Evolutionary conservation across 1,140 invertebrate genomes (phyloP).

Genomic region (Lasaia peninsularis): DNA sequence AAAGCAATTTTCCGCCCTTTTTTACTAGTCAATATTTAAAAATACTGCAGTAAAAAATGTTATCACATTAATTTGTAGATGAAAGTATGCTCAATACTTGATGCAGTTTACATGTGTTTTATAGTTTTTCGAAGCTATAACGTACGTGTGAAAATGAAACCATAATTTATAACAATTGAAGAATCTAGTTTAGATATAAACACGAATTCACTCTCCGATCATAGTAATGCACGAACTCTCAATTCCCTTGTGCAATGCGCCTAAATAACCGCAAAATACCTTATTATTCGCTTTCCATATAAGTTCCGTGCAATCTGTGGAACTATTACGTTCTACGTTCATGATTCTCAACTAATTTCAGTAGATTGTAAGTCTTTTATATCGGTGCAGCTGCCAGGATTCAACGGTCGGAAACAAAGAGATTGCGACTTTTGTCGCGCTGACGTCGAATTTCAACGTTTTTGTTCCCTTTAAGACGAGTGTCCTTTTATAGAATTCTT

Average conservation of each 20-base stretch:
- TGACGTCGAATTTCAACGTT: conserved; percentile 54
- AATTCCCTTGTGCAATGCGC: conserved; percentile 65
- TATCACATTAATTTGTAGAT: no score
- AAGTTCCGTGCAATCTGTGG: conserved; percentile 62
- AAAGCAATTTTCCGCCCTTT: no score
- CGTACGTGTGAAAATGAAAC: conserved; percentile 37
- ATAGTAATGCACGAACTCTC: conserved; percentile 65
- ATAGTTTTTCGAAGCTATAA: conserved; percentile 39
- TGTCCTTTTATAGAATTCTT: conserved; percentile 60
- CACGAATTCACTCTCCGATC: conserved; percentile 45
- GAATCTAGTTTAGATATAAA: conserved; percentile 52
- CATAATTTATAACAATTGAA: conserved; percentile 55
- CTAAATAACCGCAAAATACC: conserved; percentile 75
- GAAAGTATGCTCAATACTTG: no score
- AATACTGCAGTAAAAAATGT: no score
- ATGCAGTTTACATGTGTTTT: neutral
- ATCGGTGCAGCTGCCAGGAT: conserved; percentile 60
- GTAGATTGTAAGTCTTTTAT: conserved; percentile 56
- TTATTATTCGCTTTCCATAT: conserved; percentile 73
- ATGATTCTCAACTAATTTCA: conserved; percentile 63
- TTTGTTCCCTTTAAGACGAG: conserved; percentile 59
- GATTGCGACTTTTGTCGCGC: conserved; percentile 66
- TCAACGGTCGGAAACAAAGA: conserved; percentile 58
- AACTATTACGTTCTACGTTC: conserved; percentile 51
- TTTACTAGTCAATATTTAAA: no score